phyloP scores from a whole-genome alignment of 2,797 vertebrate genomes.

The Melopsittacus undulatus region DNA sequence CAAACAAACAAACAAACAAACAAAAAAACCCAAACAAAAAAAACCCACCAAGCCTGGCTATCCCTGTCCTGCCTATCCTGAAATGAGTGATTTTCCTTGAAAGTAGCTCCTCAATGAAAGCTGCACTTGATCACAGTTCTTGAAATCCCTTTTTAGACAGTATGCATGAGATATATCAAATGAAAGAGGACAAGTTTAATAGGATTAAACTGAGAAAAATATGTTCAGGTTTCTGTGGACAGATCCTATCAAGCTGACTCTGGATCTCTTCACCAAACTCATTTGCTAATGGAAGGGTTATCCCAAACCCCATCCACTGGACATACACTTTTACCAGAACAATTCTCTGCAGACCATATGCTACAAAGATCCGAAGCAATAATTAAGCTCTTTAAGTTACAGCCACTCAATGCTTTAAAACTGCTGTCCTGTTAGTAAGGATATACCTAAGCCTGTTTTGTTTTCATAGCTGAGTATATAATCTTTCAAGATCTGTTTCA shows the following conservation, averaged over 20 bases:
- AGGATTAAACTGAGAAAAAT: constrained; percentile 17
- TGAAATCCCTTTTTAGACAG: not conserved
- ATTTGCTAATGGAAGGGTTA: not conserved
- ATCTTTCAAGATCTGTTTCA: not conserved
- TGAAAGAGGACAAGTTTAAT: not conserved
- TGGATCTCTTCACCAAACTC: not conserved
- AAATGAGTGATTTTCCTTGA: not conserved
- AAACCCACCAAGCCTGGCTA: not conserved
- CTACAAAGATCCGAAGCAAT: not conserved
- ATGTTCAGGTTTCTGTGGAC: not conserved
- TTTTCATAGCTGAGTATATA: not conserved
- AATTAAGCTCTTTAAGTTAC: not conserved
- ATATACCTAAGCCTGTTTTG: not conserved
- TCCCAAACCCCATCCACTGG: not conserved
- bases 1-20: too few species aligned
- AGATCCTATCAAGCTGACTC: not conserved
- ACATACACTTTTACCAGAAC: not conserved
- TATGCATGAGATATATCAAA: not conserved
- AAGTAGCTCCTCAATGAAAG: not conserved
- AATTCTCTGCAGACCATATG: not conserved
- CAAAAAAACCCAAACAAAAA: not conserved
- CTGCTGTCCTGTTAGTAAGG: not conserved
- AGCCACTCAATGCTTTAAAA: not conserved
- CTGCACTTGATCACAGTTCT: not conserved
- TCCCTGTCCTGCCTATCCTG: not conserved